Conservation (phyloP, 2,797 vertebrate species). For the Mastacembelus armatus region DNA sequence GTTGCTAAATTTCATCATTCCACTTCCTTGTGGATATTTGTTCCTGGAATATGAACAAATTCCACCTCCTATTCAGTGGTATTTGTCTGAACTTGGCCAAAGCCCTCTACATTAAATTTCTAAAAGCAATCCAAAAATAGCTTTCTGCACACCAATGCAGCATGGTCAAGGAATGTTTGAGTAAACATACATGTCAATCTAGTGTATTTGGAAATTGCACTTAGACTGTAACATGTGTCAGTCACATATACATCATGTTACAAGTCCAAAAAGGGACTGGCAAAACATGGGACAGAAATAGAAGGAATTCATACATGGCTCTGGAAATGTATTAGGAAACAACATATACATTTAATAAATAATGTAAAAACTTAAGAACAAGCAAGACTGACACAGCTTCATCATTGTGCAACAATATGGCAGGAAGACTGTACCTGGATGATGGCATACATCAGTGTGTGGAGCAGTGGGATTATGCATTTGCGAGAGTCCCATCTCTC, state of each 20-base stretch:
- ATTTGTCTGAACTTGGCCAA: not conserved
- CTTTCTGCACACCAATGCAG: not conserved
- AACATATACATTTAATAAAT: not conserved
- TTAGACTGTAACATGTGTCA: not conserved
- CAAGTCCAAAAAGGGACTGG: not conserved
- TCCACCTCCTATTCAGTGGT: not conserved
- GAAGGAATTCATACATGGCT: not conserved
- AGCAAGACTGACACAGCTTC: not conserved
- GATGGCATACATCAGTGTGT: slow-evolving; percentile 93
- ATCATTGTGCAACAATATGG: not conserved
- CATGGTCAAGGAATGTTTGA: not conserved
- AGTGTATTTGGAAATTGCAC: not conserved
- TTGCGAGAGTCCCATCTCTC: slow-evolving; percentile 85
- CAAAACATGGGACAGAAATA: not conserved
- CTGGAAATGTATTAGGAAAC: not conserved
- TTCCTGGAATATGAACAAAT: not conserved
- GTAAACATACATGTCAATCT: not conserved
- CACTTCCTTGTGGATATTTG: slow-evolving; percentile 28
- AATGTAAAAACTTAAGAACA: not conserved
- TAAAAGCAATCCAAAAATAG: not conserved
- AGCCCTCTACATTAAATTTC: not conserved
- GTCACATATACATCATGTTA: not conserved
- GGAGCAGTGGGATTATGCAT: slow-evolving; percentile 91
- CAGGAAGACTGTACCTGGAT: slow-evolving; percentile 84
- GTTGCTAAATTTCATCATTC: not conserved